These are phyloP conservation scores for Erannis defoliaria DNA, from an alignment of 2,888 invertebrate genomes.

Conservation along the genomic window DNA sequence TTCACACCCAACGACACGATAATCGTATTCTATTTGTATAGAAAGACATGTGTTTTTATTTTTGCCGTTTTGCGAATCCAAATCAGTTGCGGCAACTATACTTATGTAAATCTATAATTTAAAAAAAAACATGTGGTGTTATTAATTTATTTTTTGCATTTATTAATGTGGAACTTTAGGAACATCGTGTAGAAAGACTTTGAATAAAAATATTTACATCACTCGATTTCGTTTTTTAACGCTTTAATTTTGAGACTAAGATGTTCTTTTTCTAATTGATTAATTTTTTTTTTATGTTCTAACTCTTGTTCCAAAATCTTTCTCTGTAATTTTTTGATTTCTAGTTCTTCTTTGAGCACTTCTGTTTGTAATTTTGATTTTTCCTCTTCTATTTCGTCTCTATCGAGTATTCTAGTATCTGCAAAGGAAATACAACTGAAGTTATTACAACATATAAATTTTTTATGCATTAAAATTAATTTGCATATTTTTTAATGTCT, in stretches of 20 bases:
- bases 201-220: neutral
- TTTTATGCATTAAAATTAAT: neutral
- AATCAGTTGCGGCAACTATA: no score
- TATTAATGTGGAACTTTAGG: no score
- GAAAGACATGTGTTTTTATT: no score
- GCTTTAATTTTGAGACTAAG: conserved; percentile 14
- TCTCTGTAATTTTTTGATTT: conserved; percentile 19
- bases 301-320: conserved; percentile 28
- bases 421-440: neutral
- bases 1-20: conserved; percentile 10
- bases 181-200: no score
- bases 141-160: no score
- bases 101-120: no score
- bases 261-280: conserved; percentile 25
- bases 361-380: conserved; percentile 19
- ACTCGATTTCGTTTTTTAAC: neutral
- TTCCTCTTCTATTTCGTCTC: neutral
- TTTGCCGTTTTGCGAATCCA: no score
- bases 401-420: neutral
- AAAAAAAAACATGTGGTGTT: no score
- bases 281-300: conserved; percentile 12
- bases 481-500: neutral
- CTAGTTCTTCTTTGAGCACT: conserved; percentile 23
- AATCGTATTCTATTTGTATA: neutral
- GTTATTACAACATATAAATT: neutral